These are phyloP conservation scores for Neosilurus mollespiculum DNA, from an alignment of 2,797 vertebrate genomes.

Conservation along the genomic window DNA sequence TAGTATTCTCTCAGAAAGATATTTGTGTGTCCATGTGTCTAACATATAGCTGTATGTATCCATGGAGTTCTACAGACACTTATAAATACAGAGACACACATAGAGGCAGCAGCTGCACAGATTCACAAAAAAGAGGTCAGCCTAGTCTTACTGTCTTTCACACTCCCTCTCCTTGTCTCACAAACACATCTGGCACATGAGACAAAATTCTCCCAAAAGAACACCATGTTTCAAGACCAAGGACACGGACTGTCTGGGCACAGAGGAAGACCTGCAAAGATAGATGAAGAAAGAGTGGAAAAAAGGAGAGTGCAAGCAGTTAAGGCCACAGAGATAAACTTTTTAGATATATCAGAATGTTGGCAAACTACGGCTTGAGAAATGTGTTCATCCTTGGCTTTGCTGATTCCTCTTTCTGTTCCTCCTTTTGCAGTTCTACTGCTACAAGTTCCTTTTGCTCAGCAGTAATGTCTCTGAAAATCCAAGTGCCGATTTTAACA, in stretches of 20 bases:
- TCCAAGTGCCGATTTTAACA: neutral
- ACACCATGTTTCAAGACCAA: conserved; percentile 49
- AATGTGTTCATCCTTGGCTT: conserved; percentile 24
- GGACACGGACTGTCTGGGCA: conserved; percentile 48
- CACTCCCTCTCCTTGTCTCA: conserved; percentile 28
- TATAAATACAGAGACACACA: conserved; percentile 30
- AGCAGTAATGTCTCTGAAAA: neutral
- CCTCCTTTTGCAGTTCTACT: conserved; percentile 9
- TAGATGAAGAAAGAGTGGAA: conserved; percentile 15
- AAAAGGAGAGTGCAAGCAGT: conserved; percentile 16
- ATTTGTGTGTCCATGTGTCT: conserved; percentile 8
- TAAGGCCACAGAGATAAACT: conserved; percentile 32
- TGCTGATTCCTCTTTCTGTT: conserved; percentile 16
- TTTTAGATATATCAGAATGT: conserved; percentile 1
- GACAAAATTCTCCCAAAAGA: conserved; percentile 50
- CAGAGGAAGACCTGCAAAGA: conserved; percentile 30
- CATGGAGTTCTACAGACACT: conserved; percentile 22
- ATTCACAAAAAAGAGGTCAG: conserved; percentile 38
- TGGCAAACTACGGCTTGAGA: conserved; percentile 20
- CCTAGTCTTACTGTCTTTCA: conserved; percentile 30
- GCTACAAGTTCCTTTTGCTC: neutral
- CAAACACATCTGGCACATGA: conserved; percentile 45
- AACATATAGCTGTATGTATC: conserved; percentile 21
- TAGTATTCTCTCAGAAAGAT: conserved; percentile 29
- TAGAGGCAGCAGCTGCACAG: conserved; percentile 35